phyloP scores from a whole-genome alignment of 1,140 invertebrate genomes.

The Drosophila saltans region DNA sequence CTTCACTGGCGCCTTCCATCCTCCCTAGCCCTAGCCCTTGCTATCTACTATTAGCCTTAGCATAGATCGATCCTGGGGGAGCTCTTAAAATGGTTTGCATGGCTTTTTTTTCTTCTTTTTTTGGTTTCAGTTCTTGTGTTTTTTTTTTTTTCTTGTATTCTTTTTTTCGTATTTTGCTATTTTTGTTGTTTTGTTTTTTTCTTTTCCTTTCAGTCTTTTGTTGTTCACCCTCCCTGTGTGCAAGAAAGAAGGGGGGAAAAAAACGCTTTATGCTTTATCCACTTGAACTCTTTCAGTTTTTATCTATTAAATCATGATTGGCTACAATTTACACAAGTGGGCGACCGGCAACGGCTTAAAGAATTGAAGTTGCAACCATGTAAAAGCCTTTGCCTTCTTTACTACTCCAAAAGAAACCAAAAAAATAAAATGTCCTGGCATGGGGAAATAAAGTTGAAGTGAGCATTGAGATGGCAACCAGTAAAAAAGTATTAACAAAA shows the following conservation, averaged over 20 bases:
- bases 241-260: slow-evolving; percentile 32
- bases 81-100: slow-evolving; percentile 66
- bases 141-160: not conserved
- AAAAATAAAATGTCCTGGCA: not conserved
- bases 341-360: slow-evolving; percentile 26
- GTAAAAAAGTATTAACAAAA: not conserved
- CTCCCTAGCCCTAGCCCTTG: not conserved
- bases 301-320: slow-evolving; percentile 82
- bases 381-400: slow-evolving; percentile 7
- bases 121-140: not conserved
- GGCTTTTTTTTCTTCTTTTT: slow-evolving; percentile 5
- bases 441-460: not conserved
- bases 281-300: slow-evolving; percentile 78
- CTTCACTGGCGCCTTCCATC: slow-evolving; percentile 31
- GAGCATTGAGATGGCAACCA: not conserved
- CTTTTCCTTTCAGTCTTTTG: slow-evolving; percentile 1
- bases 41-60: slow-evolving; percentile 68
- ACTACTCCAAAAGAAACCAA: not conserved
- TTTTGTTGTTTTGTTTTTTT: slow-evolving; percentile 1
- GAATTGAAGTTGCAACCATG: slow-evolving; percentile 11
- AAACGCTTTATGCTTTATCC: slow-evolving; percentile 76
- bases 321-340: slow-evolving; percentile 78
- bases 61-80: slow-evolving; percentile 74
- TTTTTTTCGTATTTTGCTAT: not conserved
- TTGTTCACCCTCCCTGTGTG: slow-evolving; percentile 39